Evolutionary conservation across 2,113 vertebrate species (phyloP).

Genomic region (Indri indri): DNA sequence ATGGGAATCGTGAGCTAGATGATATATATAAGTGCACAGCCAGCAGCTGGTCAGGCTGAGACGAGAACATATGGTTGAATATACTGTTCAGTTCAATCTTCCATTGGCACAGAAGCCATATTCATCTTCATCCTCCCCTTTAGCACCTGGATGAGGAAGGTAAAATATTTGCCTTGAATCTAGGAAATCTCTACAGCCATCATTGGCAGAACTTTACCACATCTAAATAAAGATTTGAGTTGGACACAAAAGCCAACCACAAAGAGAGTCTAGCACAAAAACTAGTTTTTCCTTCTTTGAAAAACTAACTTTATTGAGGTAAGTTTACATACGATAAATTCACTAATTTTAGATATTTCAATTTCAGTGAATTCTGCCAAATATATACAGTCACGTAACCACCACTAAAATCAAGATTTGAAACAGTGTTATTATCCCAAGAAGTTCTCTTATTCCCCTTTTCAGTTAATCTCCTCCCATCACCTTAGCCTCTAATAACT

Average conservation of each 20-base stretch:
- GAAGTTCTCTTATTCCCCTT: neutral
- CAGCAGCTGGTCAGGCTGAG: slow-evolving; percentile 70
- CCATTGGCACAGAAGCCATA: slow-evolving; percentile 30
- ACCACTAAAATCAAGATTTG: neutral
- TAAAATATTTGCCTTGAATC: slow-evolving; percentile 49
- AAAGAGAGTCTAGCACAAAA: neutral
- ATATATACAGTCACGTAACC: neutral
- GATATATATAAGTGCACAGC: slow-evolving; percentile 69
- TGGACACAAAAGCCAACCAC: neutral
- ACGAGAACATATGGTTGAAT: slow-evolving; percentile 71
- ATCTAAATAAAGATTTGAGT: neutral
- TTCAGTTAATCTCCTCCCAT: neutral
- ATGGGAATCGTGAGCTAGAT: slow-evolving; percentile 61
- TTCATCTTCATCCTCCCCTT: slow-evolving; percentile 56
- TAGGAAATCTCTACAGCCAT: neutral
- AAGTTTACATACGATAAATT: neutral
- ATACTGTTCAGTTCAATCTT: slow-evolving; percentile 65
- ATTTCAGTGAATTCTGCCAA: slow-evolving; percentile 10
- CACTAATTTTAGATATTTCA: neutral
- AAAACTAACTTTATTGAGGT: neutral
- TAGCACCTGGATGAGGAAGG: slow-evolving; percentile 47
- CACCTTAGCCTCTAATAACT: neutral
- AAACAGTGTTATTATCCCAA: neutral
- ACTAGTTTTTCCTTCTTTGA: neutral
- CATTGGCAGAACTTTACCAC: neutral